Evolutionary conservation across 2,797 vertebrate species (phyloP).

Genomic region (Myotis vivesi): DNA sequence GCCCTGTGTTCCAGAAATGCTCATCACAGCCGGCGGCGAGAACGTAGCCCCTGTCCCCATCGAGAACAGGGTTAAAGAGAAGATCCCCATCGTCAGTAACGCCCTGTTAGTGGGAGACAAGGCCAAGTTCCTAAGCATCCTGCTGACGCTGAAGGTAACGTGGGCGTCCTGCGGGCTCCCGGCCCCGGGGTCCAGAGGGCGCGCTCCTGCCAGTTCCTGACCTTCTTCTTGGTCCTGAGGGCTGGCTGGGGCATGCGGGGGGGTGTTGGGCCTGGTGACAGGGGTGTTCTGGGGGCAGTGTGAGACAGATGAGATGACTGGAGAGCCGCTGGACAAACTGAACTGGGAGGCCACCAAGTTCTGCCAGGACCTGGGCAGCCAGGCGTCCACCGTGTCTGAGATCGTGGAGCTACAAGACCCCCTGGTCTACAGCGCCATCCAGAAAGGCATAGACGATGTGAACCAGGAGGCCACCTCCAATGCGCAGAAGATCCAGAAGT

Average conservation of each 20-base stretch:
- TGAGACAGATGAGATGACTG: constrained; percentile 82
- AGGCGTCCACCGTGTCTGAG: constrained; percentile 86
- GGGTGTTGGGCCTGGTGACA: background rate
- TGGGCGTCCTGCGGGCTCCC: background rate
- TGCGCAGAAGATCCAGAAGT: constrained; percentile 93
- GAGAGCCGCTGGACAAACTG: constrained; percentile 89
- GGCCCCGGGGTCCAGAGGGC: background rate
- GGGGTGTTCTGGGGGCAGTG: constrained; percentile 82
- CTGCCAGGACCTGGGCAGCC: constrained; percentile 90
- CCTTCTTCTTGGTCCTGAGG: background rate
- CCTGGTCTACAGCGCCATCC: constrained; percentile 86
- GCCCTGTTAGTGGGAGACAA: constrained; percentile 95
- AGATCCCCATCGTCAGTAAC: constrained; percentile 92
- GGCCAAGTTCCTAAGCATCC: constrained; percentile 92
- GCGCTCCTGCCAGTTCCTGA: rapidly evolving
- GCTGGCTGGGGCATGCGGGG: rapidly evolving
- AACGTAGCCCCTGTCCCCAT: constrained; percentile 92
- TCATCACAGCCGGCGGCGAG: constrained; percentile 95
- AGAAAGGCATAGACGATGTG: constrained; percentile 88
- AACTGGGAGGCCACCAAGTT: constrained; percentile 84
- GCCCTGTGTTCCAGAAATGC: constrained; percentile 88
- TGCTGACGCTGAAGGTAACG: constrained; percentile 93
- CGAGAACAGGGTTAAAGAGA: constrained; percentile 91
- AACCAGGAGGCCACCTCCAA: constrained; percentile 89
- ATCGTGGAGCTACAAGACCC: constrained; percentile 86